Conservation (phyloP, 2,113 vertebrate species). For the Ophiodon elongatus region DNA sequence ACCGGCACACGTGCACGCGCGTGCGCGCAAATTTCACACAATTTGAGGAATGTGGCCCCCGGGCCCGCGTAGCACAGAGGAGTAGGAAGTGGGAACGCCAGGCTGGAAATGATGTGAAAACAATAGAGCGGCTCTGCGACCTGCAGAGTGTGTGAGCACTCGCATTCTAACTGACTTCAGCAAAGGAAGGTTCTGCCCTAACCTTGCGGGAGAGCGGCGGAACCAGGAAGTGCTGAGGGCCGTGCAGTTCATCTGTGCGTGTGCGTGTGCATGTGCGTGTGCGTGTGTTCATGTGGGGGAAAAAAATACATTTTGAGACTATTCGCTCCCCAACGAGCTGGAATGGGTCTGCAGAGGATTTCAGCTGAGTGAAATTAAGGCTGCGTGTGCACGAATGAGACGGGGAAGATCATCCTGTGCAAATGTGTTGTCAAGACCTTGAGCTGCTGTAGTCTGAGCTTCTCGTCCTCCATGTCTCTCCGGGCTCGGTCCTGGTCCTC, state of each 20-base stretch:
- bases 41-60: slow-evolving; percentile 71
- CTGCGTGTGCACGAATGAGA: slow-evolving; percentile 26
- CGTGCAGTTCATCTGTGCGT: slow-evolving; percentile 37
- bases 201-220: slow-evolving; percentile 19
- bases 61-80: slow-evolving; percentile 50
- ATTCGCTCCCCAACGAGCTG: slow-evolving; percentile 46
- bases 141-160: slow-evolving; percentile 57
- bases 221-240: slow-evolving; percentile 53
- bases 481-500: slow-evolving; percentile 85
- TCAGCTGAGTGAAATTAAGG: slow-evolving; percentile 30
- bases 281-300: neutral
- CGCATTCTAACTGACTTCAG: slow-evolving; percentile 63
- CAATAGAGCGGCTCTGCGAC: slow-evolving; percentile 72
- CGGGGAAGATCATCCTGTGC: slow-evolving; percentile 22
- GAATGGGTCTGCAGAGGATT: slow-evolving; percentile 47
- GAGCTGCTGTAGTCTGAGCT: slow-evolving; percentile 86
- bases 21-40: slow-evolving; percentile 44
- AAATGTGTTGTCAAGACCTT: slow-evolving; percentile 83
- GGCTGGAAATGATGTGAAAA: slow-evolving; percentile 76
- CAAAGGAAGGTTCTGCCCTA: slow-evolving; percentile 54
- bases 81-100: slow-evolving; percentile 76
- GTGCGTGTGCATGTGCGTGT: slow-evolving; percentile 12
- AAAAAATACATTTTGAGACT: slow-evolving; percentile 46
- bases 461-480: slow-evolving; percentile 90
- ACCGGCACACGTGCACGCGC: neutral